These are phyloP conservation scores for Hemitrygon akajei DNA, from an alignment of 2,797 vertebrate species.

Conservation along the genomic window DNA sequence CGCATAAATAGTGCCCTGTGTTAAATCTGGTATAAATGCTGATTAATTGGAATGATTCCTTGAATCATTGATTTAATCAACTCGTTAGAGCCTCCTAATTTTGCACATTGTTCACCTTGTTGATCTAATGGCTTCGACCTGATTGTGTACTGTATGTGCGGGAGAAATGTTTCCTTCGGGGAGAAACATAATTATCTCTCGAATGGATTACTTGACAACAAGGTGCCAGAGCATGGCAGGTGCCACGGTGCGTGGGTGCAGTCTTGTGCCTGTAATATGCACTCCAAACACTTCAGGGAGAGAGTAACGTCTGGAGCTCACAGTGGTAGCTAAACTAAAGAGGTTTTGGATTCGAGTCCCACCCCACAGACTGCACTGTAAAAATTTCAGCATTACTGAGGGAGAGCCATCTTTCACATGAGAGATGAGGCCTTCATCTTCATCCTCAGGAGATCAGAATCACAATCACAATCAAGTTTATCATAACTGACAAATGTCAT, in stretches of 20 bases:
- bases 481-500: too few species aligned
- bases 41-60: neutral
- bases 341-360: too few species aligned
- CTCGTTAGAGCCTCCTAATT: neutral
- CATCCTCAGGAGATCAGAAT: too few species aligned
- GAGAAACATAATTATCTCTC: neutral
- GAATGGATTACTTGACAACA: neutral
- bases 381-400: too few species aligned
- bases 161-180: neutral
- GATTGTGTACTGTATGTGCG: neutral
- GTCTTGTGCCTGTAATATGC: neutral
- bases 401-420: too few species aligned
- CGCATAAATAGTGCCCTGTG: neutral
- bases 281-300: neutral
- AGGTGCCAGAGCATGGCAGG: too few species aligned
- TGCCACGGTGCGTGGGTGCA: neutral
- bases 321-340: too few species aligned
- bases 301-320: too few species aligned
- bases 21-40: neutral
- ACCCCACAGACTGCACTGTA: too few species aligned
- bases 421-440: too few species aligned
- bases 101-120: neutral
- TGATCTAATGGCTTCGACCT: neutral
- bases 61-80: neutral
- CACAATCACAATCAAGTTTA: too few species aligned